A percentile compares a stretch with the other conserved stretches of the same genome.
These are phyloP conservation scores for Glaucopsyche alexis DNA, from an alignment of 2,888 invertebrate species.

Conservation along the genomic window DNA sequence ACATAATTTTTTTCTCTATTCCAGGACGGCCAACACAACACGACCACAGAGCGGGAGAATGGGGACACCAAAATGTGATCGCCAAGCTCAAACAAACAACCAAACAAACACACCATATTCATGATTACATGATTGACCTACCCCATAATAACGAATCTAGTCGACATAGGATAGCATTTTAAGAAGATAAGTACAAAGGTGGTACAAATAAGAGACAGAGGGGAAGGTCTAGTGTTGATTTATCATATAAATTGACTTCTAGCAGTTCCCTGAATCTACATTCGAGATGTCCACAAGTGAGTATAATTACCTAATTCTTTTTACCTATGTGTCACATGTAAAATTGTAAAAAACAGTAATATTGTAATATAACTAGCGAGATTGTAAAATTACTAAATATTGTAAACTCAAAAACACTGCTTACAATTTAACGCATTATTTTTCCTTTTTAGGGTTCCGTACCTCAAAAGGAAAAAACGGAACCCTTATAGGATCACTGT, in stretches of 20 bases:
- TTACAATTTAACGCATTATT: no score
- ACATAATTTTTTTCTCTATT: conserved; percentile 43
- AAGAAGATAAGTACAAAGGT: conserved; percentile 67
- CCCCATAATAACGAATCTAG: conserved; percentile 76
- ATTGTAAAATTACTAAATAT: no score
- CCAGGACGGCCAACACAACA: conserved; percentile 46
- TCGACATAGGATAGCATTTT: conserved; percentile 73
- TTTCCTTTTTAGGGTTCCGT: no score
- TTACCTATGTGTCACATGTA: not conserved
- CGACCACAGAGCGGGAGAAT: conserved; percentile 45
- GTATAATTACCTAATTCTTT: conserved; percentile 41
- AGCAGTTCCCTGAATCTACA: conserved; percentile 58
- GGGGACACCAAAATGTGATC: conserved; percentile 69
- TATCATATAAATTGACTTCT: conserved; percentile 68
- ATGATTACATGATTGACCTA: conserved; percentile 73
- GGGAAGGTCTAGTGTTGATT: conserved; percentile 70
- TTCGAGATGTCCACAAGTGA: conserved; percentile 72
- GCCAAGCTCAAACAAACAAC: conserved; percentile 64
- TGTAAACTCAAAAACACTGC: no score
- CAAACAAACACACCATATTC: conserved; percentile 61
- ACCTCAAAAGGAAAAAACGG: no score
- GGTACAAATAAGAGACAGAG: conserved; percentile 60
- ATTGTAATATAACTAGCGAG: no score
- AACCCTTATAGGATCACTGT: no score
- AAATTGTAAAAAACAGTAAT: not conserved